A percentile compares a stretch with the other conserved stretches of the same genome.
These are phyloP conservation scores for Xylocampa areola DNA, from an alignment of 2,888 invertebrate species.

Conservation along the genomic window DNA sequence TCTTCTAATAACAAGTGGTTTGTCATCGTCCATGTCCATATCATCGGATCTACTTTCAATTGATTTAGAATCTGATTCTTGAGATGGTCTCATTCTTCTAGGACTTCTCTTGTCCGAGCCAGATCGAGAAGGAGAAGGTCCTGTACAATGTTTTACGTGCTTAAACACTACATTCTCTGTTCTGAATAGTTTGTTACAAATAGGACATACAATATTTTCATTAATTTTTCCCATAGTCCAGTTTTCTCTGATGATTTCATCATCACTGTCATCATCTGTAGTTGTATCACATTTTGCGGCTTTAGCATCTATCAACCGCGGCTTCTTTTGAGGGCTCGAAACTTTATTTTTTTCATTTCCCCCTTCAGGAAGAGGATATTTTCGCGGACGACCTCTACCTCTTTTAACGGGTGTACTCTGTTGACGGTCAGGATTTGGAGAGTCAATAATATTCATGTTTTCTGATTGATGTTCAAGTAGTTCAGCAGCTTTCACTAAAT, in stretches of 20 bases:
- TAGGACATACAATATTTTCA: conserved; percentile 87
- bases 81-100: conserved; percentile 70
- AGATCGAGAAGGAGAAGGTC: conserved; percentile 84
- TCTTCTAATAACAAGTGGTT: conserved; percentile 56
- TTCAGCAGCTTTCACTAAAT: conserved; percentile 85
- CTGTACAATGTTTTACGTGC: conserved; percentile 88
- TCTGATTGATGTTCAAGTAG: conserved; percentile 82
- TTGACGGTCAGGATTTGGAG: conserved; percentile 62
- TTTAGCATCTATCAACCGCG: conserved; percentile 75
- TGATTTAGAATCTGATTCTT: conserved; percentile 74
- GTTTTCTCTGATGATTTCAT: conserved; percentile 80
- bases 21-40: conserved; percentile 70
- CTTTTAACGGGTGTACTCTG: conserved; percentile 79
- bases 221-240: conserved; percentile 89
- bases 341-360: conserved; percentile 63
- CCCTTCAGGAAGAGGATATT: conserved; percentile 80
- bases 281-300: conserved; percentile 58
- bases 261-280: conserved; percentile 73
- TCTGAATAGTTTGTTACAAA: conserved; percentile 85
- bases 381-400: conserved; percentile 84
- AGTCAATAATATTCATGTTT: conserved; percentile 61
- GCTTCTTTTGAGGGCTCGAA: conserved; percentile 80
- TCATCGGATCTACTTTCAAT: conserved; percentile 71
- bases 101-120: conserved; percentile 80
- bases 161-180: conserved; percentile 88